phyloP scores from a whole-genome alignment of 2,113 vertebrate species.

The Noctilio leporinus region DNA sequence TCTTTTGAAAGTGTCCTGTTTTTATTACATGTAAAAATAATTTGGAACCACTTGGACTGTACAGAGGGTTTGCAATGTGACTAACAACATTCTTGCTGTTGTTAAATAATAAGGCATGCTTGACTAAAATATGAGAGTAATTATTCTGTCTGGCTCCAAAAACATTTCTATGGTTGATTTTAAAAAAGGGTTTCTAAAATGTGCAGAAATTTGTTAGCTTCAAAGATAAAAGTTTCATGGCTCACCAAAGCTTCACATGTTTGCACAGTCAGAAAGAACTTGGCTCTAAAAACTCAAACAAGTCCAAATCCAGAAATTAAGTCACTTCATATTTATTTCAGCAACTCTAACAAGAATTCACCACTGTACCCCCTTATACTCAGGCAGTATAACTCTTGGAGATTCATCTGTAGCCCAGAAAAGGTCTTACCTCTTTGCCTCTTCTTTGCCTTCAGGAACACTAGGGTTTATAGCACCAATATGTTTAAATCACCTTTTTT shows the following conservation, averaged over 20 bases:
- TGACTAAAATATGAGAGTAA: slow-evolving; percentile 3
- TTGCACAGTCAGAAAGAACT: neutral
- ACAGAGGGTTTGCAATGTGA: neutral
- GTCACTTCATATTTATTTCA: slow-evolving; percentile 1
- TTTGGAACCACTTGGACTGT: neutral
- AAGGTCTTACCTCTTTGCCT: neutral
- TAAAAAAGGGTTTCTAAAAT: neutral
- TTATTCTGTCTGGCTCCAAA: slow-evolving; percentile 25
- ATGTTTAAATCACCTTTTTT: neutral
- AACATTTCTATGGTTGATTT: slow-evolving; percentile 9
- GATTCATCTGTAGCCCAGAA: neutral
- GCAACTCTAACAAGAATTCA: neutral
- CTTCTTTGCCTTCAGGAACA: neutral
- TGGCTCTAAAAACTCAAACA: neutral
- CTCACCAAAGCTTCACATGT: neutral
- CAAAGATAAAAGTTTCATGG: neutral
- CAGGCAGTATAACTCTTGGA: neutral
- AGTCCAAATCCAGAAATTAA: slow-evolving; percentile 2
- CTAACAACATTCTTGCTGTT: neutral
- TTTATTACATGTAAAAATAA: neutral
- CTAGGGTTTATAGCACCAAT: neutral
- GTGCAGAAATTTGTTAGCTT: neutral
- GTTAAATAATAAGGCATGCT: neutral
- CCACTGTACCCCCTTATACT: neutral
- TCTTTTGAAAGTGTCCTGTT: neutral